Base-by-base conservation (phyloP, 92 coral and sea anemone genomes). In the Phenganax stokvisi region DNA sequence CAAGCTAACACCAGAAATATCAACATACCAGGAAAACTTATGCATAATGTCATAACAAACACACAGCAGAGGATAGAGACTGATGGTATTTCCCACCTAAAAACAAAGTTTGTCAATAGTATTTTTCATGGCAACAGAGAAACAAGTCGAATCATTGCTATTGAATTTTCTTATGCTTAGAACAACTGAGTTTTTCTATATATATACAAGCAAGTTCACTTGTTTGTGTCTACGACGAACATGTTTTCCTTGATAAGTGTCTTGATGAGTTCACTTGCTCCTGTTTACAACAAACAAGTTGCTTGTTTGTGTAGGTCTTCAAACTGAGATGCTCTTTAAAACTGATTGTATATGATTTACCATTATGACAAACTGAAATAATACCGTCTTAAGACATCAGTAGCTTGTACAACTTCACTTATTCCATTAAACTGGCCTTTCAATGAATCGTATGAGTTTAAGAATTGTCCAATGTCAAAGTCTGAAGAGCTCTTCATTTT, bases 61-160 rank as follows among this genome's bases (percentile, higher is more conserved):
- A 79, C 61, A 51, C 83, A 79, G 17, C 72, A 79, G 15, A 79
- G 83, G 11, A 79, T 25, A 6, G 83, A 61, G 8, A 79, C 13
- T 4, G 83, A 65, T 47, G 83, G 83, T 64, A 79, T 52, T 9
- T 79, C 83, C 83, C 83, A 79, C 56, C 83, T 79, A 53, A 51
- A 52, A 0, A 53, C 3, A 73, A 47, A 20, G 15, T 13, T 13
- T 1, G 25, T 20, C 15, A 20, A 20, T 59, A 59, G 1, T 59
- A 59, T 29, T 10, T 68, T 68, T 5, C 11, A 47, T 29, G 51
- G 12, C 13, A 10, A 71, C 4, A 3, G 8, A 12, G 1, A 53
- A 20, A 44, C 8, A 73, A 3, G 10, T 20, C 15, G 7, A 72
- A 72, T 44, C 52, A 2, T 27, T 16, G 16, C 1, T 27, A 55